These are phyloP conservation scores for Choristoneura fumiferana DNA, from an alignment of 1,140 invertebrate genomes.

Conservation along the genomic window DNA sequence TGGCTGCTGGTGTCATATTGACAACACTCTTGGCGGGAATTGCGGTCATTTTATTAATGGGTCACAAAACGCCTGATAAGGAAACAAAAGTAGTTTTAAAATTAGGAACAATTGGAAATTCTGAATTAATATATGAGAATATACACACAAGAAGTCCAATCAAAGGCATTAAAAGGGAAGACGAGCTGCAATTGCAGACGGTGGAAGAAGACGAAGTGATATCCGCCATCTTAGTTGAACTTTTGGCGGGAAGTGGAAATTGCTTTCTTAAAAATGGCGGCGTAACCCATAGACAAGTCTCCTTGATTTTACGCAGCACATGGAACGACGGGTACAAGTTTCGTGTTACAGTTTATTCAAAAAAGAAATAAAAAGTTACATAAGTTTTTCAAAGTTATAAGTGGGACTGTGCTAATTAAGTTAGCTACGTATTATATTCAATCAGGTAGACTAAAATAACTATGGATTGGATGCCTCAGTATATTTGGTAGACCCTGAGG, in stretches of 20 bases:
- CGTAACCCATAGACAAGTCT: background rate
- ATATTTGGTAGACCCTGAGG: no score
- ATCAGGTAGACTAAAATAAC: no score
- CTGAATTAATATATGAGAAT: constrained; percentile 10
- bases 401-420: no score
- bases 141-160: background rate
- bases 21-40: constrained; percentile 15
- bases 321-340: constrained; percentile 2
- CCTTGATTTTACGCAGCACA: background rate
- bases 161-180: constrained; percentile 3
- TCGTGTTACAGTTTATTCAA: constrained; percentile 6
- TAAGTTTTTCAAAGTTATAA: no score
- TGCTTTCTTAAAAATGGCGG: constrained; percentile 13
- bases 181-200: background rate
- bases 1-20: constrained; percentile 9
- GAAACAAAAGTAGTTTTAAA: background rate
- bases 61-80: background rate
- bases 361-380: no score
- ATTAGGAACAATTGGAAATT: background rate
- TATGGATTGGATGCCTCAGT: no score
- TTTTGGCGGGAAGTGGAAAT: constrained; percentile 7
- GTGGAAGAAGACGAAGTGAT: background rate
- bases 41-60: background rate
- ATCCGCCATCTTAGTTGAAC: constrained; percentile 3
- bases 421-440: no score